These are phyloP conservation scores for Lucilia cuprina DNA, from an alignment of 1,140 invertebrate genomes.

Conservation along the genomic window DNA sequence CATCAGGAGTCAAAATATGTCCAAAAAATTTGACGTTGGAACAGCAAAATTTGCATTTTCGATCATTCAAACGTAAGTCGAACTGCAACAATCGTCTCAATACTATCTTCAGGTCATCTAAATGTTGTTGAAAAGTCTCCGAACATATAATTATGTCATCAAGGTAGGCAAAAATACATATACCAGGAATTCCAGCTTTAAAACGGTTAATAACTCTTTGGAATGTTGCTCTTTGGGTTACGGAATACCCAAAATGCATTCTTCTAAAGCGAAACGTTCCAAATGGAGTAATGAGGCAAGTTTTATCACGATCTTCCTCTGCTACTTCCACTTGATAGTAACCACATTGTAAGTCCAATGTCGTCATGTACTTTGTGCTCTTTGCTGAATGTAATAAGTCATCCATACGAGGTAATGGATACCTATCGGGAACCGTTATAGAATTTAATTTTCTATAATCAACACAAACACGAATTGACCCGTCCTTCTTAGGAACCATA, in stretches of 20 bases:
- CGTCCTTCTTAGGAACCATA: slow-evolving; percentile 57
- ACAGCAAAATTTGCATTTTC: slow-evolving; percentile 12
- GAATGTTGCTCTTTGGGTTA: slow-evolving; percentile 7
- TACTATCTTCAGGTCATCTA: neutral
- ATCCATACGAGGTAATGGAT: slow-evolving; percentile 59
- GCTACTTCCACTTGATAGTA: slow-evolving; percentile 58
- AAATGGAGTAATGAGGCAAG: neutral
- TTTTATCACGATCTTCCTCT: neutral
- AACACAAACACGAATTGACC: slow-evolving; percentile 52
- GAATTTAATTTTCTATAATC: slow-evolving; percentile 51
- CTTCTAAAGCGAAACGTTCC: neutral
- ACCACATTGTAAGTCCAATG: slow-evolving; percentile 56
- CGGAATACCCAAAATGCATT: neutral
- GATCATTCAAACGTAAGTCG: neutral
- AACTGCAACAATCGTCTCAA: neutral
- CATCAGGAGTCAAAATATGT: slow-evolving; percentile 35
- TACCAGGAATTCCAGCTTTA: neutral
- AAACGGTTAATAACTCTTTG: neutral
- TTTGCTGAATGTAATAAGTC: slow-evolving; percentile 8
- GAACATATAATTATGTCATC: slow-evolving; percentile 21
- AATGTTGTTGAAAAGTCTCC: neutral
- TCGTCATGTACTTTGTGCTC: slow-evolving; percentile 37
- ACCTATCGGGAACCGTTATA: slow-evolving; percentile 55
- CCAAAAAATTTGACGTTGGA: slow-evolving; percentile 3
- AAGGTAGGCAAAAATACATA: neutral